These are phyloP conservation scores for Pantala flavescens DNA, from an alignment of 1,140 invertebrate species.

Conservation along the genomic window DNA sequence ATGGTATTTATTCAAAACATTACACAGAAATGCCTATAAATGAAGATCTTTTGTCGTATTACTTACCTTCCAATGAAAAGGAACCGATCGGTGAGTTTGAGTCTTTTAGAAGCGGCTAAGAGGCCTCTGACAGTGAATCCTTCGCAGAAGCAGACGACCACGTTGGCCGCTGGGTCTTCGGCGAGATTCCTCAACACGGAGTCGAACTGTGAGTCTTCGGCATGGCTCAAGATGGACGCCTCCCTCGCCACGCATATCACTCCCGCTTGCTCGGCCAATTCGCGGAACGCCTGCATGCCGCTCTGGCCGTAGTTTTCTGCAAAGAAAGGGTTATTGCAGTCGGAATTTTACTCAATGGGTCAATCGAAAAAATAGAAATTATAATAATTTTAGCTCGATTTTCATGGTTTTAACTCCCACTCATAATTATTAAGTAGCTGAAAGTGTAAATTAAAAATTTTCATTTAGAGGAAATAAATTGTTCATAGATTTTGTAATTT, in stretches of 20 bases:
- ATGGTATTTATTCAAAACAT: no score
- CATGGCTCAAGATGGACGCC: slow-evolving; percentile 52
- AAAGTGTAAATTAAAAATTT: no score
- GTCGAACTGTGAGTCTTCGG: slow-evolving; percentile 49
- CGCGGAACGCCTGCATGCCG: slow-evolving; percentile 65
- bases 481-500: no score
- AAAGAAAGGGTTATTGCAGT: slow-evolving; percentile 20
- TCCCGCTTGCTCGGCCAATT: slow-evolving; percentile 50
- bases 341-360: neutral
- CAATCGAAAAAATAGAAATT: no score
- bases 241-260: slow-evolving; percentile 60
- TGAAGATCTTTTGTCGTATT: no score
- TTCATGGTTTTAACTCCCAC: no score
- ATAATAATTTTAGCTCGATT: no score
- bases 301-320: slow-evolving; percentile 71
- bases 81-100: slow-evolving; percentile 50
- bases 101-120: slow-evolving; percentile 50
- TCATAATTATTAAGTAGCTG: no score
- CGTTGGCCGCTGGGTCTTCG: slow-evolving; percentile 47
- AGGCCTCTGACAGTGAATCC: slow-evolving; percentile 59
- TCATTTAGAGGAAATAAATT: no score
- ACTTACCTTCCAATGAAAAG: slow-evolving; percentile 57
- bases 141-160: slow-evolving; percentile 78
- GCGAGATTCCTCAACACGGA: slow-evolving; percentile 46
- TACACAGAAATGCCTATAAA: no score